Conservation (phyloP, 2,113 vertebrate species). For the Serilophus lunatus region DNA sequence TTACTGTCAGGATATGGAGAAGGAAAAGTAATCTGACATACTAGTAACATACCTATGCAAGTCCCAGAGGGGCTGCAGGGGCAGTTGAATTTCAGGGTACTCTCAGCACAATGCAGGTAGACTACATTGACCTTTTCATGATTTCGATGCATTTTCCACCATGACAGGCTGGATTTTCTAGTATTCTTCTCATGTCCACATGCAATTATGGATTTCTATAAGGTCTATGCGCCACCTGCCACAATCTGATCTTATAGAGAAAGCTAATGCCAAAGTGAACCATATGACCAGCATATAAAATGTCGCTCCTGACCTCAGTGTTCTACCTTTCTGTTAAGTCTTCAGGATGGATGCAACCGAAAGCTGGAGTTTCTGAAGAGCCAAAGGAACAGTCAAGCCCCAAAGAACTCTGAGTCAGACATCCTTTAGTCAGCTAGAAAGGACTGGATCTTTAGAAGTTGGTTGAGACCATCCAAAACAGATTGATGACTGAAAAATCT, state of each 20-base stretch:
- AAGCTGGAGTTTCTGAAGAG: not conserved
- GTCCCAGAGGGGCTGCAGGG: rapidly evolving
- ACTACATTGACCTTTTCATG: not conserved
- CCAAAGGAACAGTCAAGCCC: not conserved
- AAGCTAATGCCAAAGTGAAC: not conserved
- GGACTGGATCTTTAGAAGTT: not conserved
- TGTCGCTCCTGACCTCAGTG: not conserved
- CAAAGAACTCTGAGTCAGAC: not conserved
- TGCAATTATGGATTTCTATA: not conserved
- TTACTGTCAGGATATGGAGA: not conserved
- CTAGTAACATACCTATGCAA: not conserved
- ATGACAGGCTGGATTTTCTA: not conserved
- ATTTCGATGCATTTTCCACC: not conserved
- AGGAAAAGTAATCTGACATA: not conserved
- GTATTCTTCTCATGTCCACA: not conserved
- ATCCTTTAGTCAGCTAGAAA: not conserved
- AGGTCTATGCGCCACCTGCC: not conserved
- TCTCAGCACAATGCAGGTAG: not conserved
- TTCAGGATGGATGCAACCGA: not conserved
- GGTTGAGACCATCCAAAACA: not conserved
- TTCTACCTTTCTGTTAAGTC: not conserved
- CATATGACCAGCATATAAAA: not conserved
- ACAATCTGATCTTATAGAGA: not conserved
- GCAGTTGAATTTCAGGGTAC: not conserved
- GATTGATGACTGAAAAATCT: not conserved